Percentiles rank a stretch among this genome's conserved stretches.
phyloP scores from a whole-genome alignment of 2,113 vertebrate species.

The Psilopogon haemacephalus region DNA sequence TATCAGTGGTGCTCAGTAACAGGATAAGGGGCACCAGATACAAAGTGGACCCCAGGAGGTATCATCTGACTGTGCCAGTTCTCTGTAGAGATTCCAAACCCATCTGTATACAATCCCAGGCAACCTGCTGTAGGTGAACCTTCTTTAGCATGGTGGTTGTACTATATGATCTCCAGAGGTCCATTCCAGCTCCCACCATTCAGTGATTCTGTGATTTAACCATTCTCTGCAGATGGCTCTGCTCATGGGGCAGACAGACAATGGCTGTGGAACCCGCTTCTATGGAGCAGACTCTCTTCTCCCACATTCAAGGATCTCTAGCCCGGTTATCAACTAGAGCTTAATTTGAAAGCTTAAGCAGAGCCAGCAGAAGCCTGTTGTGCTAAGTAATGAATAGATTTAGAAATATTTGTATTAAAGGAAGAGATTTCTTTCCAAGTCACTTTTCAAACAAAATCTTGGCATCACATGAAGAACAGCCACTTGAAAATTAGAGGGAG shows the following conservation, averaged over 20 bases:
- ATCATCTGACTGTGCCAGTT: too few relatives aligned
- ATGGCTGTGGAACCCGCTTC: rapidly evolving
- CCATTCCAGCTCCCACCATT: too few relatives aligned
- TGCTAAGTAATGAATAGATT: not conserved
- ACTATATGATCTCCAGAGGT: too few relatives aligned
- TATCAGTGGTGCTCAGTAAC: too few relatives aligned
- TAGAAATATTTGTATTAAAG: not conserved
- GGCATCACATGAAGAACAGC: not conserved
- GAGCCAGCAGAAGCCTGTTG: not conserved
- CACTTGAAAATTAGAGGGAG: not conserved
- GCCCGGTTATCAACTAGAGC: not conserved
- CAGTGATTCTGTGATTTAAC: too few relatives aligned
- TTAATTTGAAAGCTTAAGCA: not conserved
- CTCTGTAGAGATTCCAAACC: too few relatives aligned
- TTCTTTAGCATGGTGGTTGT: too few relatives aligned
- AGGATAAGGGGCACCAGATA: too few relatives aligned
- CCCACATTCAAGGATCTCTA: not conserved
- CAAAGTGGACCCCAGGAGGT: too few relatives aligned
- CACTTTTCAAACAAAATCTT: not conserved
- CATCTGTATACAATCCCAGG: too few relatives aligned
- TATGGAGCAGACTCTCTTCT: not conserved
- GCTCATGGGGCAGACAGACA: not conserved
- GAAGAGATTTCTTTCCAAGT: not conserved
- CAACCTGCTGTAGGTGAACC: too few relatives aligned
- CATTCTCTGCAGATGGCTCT: not conserved